Evolutionary conservation across 2,797 vertebrate species (phyloP), one percentile per base, ranked within the genome.

Genomic region (Atherinosoma microstoma): DNA sequence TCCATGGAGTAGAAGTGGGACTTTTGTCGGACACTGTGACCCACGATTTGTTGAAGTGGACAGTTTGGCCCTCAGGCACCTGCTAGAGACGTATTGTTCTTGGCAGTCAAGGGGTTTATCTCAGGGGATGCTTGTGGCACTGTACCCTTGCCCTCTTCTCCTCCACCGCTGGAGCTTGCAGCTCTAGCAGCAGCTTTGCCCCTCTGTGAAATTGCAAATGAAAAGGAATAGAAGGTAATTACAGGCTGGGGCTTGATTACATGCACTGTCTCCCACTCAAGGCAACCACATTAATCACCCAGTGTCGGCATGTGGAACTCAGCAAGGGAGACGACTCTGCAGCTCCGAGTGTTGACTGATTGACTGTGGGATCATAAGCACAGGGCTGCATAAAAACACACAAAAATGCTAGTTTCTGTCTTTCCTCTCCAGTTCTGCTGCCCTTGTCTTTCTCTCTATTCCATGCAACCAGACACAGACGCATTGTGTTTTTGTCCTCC

Each of bases 191-290:
- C 67, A 56, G 73, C 64, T 75, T 78, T 75, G 84, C 73, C 76
- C 78, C 71, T 79, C 82, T 84, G 87, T 86, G 78, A 92, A 90
- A 90, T 75, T 87, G 84, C 79, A 92, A 90, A 91, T 90, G 86
- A 89, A 89, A 91, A 88, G 84, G 77, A 91, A 84, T 89, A 75
- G 81, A 84, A 83, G 82, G 84, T 93, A 89, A 94, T 92, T 91
- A 92, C 86, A 92, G 84, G 83, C 90, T 82, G 83, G 77, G 87
- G 82, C 89, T 91, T 92, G 89, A 93, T 92, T 92, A 92, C 91
- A 91, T 91, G 90, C 90, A 83, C 89, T 90, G 90, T 91, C 89
- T 94, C 83, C 84, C 84, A 86, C 79, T 89, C 73, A 82, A 84
- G 83, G 82, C 89, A 84, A 75, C 78, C 78, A 79, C 92, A 92